A percentile compares a stretch with the other conserved stretches of the same genome.
These are phyloP conservation scores for Hyles vespertilio DNA, from an alignment of 1,140 invertebrate genomes.

Conservation along the genomic window DNA sequence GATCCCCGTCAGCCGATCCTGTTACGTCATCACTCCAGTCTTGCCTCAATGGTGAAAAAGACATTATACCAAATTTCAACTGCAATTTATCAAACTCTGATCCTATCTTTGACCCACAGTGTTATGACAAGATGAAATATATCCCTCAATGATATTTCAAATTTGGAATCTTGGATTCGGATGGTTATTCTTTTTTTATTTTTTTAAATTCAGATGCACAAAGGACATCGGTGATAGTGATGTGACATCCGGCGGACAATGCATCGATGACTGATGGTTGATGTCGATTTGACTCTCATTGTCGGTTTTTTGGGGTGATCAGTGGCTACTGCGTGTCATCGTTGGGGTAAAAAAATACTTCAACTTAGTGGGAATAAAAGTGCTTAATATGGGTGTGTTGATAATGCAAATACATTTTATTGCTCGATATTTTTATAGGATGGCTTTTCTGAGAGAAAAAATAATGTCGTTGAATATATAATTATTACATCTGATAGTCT, in stretches of 20 bases:
- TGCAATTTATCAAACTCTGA: constrained; percentile 70
- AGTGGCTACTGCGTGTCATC: constrained; percentile 30
- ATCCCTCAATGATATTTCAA: constrained; percentile 66
- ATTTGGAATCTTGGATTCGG: constrained; percentile 47
- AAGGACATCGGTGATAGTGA: constrained; percentile 44
- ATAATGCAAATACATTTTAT: too few relatives aligned
- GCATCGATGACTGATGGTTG: constrained; percentile 57
- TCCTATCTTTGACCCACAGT: constrained; percentile 65
- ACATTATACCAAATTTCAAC: constrained; percentile 71
- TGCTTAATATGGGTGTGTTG: too few relatives aligned
- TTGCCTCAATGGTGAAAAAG: constrained; percentile 73
- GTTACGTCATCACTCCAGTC: constrained; percentile 62
- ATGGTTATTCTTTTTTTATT: constrained; percentile 39
- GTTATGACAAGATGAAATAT: constrained; percentile 75
- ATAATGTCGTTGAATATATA: too few relatives aligned
- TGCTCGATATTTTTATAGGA: too few relatives aligned
- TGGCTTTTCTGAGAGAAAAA: too few relatives aligned
- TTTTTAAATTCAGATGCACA: constrained; percentile 18
- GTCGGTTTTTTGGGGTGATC: constrained; percentile 21
- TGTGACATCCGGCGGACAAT: constrained; percentile 62
- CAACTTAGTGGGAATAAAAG: too few relatives aligned
- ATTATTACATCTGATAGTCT: too few relatives aligned
- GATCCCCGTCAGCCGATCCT: constrained; percentile 37
- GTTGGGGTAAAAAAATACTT: too few relatives aligned
- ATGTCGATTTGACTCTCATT: constrained; percentile 32